A percentile compares a stretch with the other conserved stretches of the same genome.
Evolutionary conservation across 2,797 vertebrate genomes (phyloP).

Genomic region (Buphagus erythrorhynchus): DNA sequence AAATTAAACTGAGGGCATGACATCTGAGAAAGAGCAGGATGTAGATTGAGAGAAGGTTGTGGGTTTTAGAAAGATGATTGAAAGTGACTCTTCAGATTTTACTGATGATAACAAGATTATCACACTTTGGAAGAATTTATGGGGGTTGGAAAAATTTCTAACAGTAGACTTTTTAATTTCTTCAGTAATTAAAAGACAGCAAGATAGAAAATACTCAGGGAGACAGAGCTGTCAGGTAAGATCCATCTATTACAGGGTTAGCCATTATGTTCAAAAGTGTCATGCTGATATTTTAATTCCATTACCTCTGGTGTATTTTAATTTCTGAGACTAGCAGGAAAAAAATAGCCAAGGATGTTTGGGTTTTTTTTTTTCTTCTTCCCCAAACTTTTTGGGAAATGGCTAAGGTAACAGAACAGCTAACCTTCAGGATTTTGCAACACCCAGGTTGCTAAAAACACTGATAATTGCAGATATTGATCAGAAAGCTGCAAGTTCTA

Average conservation of each 20-base stretch:
- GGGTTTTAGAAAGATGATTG: background rate
- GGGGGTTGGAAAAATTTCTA: background rate
- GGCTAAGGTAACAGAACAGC: background rate
- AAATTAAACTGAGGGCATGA: background rate
- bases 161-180: slow-evolving; percentile 2
- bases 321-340: background rate
- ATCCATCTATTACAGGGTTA: background rate
- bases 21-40: background rate
- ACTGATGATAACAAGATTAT: background rate
- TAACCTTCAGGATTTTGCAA: background rate
- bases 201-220: slow-evolving; percentile 3
- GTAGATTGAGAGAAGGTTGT: background rate
- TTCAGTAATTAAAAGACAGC: slow-evolving; percentile 45
- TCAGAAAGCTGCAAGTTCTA: background rate
- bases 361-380: background rate
- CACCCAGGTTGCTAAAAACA: background rate
- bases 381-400: background rate
- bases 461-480: background rate
- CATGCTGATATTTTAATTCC: background rate
- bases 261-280: background rate
- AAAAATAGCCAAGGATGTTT: background rate
- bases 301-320: slow-evolving; percentile 13
- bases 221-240: background rate
- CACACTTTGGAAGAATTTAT: slow-evolving; percentile 9
- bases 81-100: slow-evolving; percentile 2